Conservation (phyloP, 2,888 invertebrate species). For the Cheilosia grossa region DNA sequence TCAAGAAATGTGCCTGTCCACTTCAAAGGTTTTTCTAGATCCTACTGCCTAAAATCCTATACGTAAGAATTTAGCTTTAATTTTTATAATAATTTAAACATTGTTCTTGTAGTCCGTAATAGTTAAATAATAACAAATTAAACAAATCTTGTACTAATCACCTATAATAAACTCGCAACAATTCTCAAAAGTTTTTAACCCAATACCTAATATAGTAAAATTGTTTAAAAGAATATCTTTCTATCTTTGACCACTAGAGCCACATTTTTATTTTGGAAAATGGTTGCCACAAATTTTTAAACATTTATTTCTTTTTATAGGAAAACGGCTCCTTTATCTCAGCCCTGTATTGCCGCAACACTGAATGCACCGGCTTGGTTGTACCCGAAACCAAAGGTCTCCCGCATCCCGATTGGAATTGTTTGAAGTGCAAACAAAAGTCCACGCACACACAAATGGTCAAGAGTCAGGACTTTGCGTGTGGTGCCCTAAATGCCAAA, state of each 20-base stretch:
- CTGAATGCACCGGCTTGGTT: conserved; percentile 80
- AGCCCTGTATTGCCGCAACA: conserved; percentile 84
- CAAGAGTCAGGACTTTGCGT: conserved; percentile 81
- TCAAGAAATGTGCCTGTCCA: no score
- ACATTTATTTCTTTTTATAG: conserved; percentile 75
- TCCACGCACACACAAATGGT: conserved; percentile 80
- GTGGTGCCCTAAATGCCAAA: conserved; percentile 82
- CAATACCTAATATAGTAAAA: background rate
- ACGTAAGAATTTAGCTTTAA: no score
- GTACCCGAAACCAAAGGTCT: conserved; percentile 86
- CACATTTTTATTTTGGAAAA: background rate
- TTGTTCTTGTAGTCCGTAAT: no score
- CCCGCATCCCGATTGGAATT: conserved; percentile 86
- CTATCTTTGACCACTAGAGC: no score
- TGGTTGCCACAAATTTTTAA: background rate
- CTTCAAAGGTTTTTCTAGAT: no score
- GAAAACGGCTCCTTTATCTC: conserved; percentile 81
- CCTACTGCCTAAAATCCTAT: no score
- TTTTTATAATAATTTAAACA: no score
- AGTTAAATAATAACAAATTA: no score
- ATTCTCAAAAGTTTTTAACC: no score
- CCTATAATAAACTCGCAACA: no score
- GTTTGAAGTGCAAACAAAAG: conserved; percentile 85
- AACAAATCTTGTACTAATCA: no score
- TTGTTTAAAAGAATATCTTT: no score